A percentile compares a stretch with the other conserved stretches of the same genome.
phyloP scores from a whole-genome alignment of 2,888 invertebrate species.

The Lamproptera curius region DNA sequence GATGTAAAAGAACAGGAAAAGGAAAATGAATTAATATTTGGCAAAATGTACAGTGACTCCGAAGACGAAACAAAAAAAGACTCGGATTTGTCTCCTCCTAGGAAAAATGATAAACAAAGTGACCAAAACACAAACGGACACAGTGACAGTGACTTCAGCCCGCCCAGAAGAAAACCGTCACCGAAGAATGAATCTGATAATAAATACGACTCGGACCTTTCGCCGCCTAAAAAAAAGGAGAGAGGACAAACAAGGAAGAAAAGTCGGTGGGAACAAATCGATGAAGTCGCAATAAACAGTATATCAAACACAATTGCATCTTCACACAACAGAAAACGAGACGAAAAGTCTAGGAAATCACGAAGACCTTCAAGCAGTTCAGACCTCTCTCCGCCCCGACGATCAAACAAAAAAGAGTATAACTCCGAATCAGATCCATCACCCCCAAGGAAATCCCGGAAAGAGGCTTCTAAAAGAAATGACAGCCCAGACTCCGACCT shows the following conservation, averaged over 20 bases:
- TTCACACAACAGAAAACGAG: constrained; percentile 23
- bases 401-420: constrained; percentile 24
- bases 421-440: constrained; percentile 43
- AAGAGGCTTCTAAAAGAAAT: constrained; percentile 24
- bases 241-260: constrained; percentile 37
- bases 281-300: constrained; percentile 20
- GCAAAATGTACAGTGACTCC: constrained; percentile 72
- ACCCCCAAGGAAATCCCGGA: constrained; percentile 42
- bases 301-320: neutral
- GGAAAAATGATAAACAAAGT: constrained; percentile 21
- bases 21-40: constrained; percentile 65
- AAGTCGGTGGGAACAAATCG: constrained; percentile 44
- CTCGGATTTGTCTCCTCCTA: constrained; percentile 41
- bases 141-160: constrained; percentile 60
- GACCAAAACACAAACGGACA: constrained; percentile 18
- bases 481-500: constrained; percentile 41
- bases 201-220: constrained; percentile 33
- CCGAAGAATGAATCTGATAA: constrained; percentile 11
- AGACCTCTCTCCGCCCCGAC: constrained; percentile 37
- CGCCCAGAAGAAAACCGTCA: constrained; percentile 36
- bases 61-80: constrained; percentile 60
- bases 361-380: constrained; percentile 25
- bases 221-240: constrained; percentile 32
- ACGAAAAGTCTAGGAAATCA: constrained; percentile 8
- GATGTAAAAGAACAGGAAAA: constrained; percentile 56